Base-by-base conservation (phyloP, 2,888 invertebrate species). In the Tachina fera region DNA sequence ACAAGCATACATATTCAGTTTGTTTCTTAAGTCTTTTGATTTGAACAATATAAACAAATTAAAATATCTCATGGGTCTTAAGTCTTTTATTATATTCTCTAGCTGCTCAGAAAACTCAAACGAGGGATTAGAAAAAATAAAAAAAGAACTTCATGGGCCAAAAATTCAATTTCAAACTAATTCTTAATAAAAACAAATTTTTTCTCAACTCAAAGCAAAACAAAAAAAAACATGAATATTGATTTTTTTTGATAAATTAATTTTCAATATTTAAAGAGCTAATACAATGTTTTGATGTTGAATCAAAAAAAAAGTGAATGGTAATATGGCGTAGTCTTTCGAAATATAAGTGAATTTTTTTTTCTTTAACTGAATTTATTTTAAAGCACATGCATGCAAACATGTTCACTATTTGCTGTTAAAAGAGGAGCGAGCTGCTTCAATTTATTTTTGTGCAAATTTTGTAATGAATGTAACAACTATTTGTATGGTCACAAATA, bases 401-500 rank as follows among this genome's bases (percentile, higher is more conserved):
- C n/a, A 61, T 51, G 11, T 60, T 41, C 2, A 13, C 14, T 13
- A 41, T 83, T 78, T 53, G 13, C 13, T 22, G 13, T 65, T 60
- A 51, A 65, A 16, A 41, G 19, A 63, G 39, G 14, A 19, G 39
- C 47, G 22, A 51, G 22, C 22, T 70, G 53, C 43, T 71, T 78
- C 43, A 71, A 58, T 72, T 74, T 49, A 51, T 45, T 61, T 67
- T 80, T 16, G 10, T 41, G 49, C 16, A 41, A 75, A 47, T 53
- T 63, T 80, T 76, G 72, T 39, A 68, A 81, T 45, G 74, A 78
- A 63, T 78, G 45, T 70, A 70, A 75, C 76, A 63, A 58, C 63
- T 74, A 51, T 16, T 49, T 61, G 41, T 47, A 45, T 53, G n/a
- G 56, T 39, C 16, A 61, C 10, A 39, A 16, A 47, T 77, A n/a